phyloP scores from a whole-genome alignment of 2,888 invertebrate species.

The Pimpla rufipes region DNA sequence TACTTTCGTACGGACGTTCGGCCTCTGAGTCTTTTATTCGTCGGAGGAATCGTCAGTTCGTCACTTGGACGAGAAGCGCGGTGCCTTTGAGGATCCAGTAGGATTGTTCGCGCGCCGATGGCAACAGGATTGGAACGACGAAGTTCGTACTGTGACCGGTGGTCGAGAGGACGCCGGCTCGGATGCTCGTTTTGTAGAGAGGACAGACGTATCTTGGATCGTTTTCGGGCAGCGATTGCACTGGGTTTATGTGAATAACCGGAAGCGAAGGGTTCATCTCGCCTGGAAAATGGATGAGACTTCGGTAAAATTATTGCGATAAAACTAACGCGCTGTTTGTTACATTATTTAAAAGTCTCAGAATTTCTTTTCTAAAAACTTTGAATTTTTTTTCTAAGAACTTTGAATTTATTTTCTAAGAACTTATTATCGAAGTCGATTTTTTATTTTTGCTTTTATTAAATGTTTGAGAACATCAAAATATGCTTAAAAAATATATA shows the following conservation, averaged over 20 bases:
- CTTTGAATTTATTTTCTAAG: no score
- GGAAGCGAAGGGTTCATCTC: conserved; percentile 92
- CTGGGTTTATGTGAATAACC: conserved; percentile 89
- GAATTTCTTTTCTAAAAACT: neutral
- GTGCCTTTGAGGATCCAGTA: conserved; percentile 97
- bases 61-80: conserved; percentile 93
- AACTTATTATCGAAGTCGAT: no score
- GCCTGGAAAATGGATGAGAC: conserved; percentile 85
- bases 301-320: neutral
- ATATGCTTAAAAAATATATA: no score
- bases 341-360: neutral
- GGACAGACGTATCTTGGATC: conserved; percentile 91
- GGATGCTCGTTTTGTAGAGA: conserved; percentile 94
- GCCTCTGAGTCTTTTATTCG: neutral
- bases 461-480: no score
- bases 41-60: conserved; percentile 86
- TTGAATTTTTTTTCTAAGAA: no score
- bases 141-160: conserved; percentile 98
- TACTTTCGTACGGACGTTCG: conserved; percentile 17
- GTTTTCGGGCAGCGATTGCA: conserved; percentile 87
- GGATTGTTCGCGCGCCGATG: conserved; percentile 88
- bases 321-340: neutral
- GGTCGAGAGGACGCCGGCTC: conserved; percentile 95
- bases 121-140: conserved; percentile 92
- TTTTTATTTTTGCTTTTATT: no score